A percentile compares a stretch with the other conserved stretches of the same genome.
Evolutionary conservation across 2,888 invertebrate genomes (phyloP).

Genomic region (Caenorhabditis japonica): DNA sequence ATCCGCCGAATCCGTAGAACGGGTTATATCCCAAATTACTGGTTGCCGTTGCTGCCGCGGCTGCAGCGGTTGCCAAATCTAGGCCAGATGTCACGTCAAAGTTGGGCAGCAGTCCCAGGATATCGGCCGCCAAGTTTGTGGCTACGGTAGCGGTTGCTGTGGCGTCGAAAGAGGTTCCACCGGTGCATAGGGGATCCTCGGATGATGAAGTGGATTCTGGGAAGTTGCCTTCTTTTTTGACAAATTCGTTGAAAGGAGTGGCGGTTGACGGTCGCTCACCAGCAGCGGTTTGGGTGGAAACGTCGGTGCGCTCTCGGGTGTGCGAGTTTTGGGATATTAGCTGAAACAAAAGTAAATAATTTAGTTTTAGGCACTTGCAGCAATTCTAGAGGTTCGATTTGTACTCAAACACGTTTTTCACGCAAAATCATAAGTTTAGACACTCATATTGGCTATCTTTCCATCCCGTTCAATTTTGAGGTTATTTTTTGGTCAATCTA

Average conservation of each 20-base stretch:
- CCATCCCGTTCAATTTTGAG: no score
- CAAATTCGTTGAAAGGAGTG: background rate
- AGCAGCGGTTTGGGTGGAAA: conserved; percentile 36
- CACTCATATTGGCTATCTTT: no score
- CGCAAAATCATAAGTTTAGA: no score
- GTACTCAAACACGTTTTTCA: no score
- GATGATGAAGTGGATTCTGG: conserved; percentile 18
- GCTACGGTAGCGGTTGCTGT: background rate
- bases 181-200: conserved; percentile 33
- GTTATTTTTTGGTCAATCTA: no score
- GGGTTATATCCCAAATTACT: conserved; percentile 22
- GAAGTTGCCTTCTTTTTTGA: conserved; percentile 19
- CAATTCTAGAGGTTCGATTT: no score
- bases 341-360: no score
- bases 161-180: background rate
- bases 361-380: no score
- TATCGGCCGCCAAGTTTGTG: conserved; percentile 28
- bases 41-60: conserved; percentile 10
- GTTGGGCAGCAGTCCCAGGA: conserved; percentile 37
- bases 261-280: background rate
- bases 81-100: conserved; percentile 27
- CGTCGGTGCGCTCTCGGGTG: conserved; percentile 31
- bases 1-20: conserved; percentile 25
- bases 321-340: conserved; percentile 30
- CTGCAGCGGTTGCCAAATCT: conserved; percentile 6